phyloP scores from a whole-genome alignment of 2,888 invertebrate genomes.

The Agriopis leucophaearia region DNA sequence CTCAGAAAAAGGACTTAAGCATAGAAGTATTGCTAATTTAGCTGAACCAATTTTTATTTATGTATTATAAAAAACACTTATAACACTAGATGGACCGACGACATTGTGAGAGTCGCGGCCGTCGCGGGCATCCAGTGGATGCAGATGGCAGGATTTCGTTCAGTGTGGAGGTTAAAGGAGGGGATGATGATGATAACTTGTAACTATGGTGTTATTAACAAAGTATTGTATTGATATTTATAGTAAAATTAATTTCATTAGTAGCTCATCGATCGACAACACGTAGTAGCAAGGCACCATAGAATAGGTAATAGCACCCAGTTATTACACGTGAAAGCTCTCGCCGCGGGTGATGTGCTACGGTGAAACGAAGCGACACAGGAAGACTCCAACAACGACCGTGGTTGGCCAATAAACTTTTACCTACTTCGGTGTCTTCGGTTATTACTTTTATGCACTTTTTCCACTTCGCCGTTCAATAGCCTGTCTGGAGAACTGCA shows the following conservation, averaged over 20 bases:
- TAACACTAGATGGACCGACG: no score
- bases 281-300: not conserved
- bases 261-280: not conserved
- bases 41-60: no score
- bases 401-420: conserved; percentile 25
- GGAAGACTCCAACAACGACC: conserved; percentile 26
- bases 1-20: no score
- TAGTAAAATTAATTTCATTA: not conserved
- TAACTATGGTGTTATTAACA: no score
- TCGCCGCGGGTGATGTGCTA: conserved; percentile 17
- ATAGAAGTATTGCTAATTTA: no score
- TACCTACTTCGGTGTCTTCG: conserved; percentile 29
- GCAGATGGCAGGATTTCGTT: no score
- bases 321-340: conserved; percentile 37
- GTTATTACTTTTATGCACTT: conserved; percentile 26
- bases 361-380: conserved; percentile 18
- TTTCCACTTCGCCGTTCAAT: conserved; percentile 20
- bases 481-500: not conserved
- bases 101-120: no score
- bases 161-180: no score
- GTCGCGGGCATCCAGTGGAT: no score
- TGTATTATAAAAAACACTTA: no score
- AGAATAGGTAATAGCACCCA: not conserved
- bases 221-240: no score
- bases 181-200: no score